Percentiles rank a stretch among this genome's conserved stretches.
Evolutionary conservation across 2,113 vertebrate species (phyloP).

Genomic region (Heterochromis multidens): DNA sequence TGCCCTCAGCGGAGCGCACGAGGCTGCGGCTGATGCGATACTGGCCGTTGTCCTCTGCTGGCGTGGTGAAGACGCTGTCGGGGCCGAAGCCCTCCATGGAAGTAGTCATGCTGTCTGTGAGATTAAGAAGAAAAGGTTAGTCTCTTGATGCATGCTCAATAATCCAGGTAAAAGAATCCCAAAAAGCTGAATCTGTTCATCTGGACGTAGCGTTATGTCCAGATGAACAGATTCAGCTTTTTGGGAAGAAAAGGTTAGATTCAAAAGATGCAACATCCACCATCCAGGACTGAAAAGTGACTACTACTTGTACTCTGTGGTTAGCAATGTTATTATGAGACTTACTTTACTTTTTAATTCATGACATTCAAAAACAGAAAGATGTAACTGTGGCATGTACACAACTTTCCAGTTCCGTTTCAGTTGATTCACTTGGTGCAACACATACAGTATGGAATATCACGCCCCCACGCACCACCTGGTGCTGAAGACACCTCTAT

Average conservation of each 20-base stretch:
- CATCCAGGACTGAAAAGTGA: not conserved
- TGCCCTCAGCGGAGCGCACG: constrained; percentile 93
- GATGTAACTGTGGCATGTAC: not conserved
- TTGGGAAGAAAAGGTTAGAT: too few species aligned
- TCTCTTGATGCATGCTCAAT: too few species aligned
- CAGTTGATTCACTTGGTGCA: not conserved
- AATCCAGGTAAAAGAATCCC: too few species aligned
- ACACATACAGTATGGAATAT: accelerated
- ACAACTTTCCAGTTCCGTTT: accelerated
- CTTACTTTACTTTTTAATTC: not conserved
- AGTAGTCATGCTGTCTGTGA: constrained; percentile 86
- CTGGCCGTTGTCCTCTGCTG: constrained; percentile 89
- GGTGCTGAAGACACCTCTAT: not conserved
- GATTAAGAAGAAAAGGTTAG: not conserved
- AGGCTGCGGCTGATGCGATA: constrained; percentile 96
- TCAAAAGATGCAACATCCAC: not conserved
- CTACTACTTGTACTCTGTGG: accelerated
- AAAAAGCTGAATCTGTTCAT: too few species aligned
- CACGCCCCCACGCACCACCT: not conserved
- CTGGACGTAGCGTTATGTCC: too few species aligned
- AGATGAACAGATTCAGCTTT: too few species aligned
- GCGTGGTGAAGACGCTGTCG: constrained; percentile 89
- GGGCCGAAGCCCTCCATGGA: constrained; percentile 91
- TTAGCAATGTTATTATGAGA: not conserved
- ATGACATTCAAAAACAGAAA: not conserved